These are phyloP conservation scores for Linyphia triangularis DNA, from an alignment of 2,888 invertebrate species.

Conservation along the genomic window DNA sequence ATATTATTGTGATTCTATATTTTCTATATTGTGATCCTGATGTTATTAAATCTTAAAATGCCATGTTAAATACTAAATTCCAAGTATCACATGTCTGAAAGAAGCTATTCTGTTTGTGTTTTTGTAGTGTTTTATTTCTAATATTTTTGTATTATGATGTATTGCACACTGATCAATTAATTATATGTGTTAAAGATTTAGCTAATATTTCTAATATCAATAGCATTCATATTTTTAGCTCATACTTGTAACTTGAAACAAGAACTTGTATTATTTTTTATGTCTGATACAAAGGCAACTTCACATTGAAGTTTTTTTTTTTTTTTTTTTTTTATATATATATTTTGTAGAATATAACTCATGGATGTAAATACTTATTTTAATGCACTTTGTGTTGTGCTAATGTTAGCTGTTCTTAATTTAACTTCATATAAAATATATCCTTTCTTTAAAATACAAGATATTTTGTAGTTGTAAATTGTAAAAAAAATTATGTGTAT, in stretches of 20 bases:
- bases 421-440: neutral
- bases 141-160: neutral
- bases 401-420: slow-evolving; percentile 10
- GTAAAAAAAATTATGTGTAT: neutral
- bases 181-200: neutral
- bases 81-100: too few relatives aligned
- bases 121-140: neutral
- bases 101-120: too few relatives aligned
- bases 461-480: neutral
- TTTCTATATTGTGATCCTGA: neutral
- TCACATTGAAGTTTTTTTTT: slow-evolving; percentile 25
- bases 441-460: slow-evolving; percentile 1
- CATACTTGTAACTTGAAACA: neutral
- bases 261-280: neutral
- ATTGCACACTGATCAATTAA: neutral
- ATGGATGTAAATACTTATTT: slow-evolving; percentile 44
- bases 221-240: neutral
- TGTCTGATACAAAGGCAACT: too few relatives aligned
- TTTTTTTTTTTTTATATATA: slow-evolving; percentile 2
- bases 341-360: neutral
- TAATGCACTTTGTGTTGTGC: neutral
- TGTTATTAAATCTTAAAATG: too few relatives aligned
- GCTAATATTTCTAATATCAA: neutral
- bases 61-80: too few relatives aligned
- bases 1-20: neutral